These are phyloP conservation scores for Eunapius fragilis DNA, from an alignment of 37 sponge, comb jelly and placozoan genomes.

Conservation along the genomic window DNA sequence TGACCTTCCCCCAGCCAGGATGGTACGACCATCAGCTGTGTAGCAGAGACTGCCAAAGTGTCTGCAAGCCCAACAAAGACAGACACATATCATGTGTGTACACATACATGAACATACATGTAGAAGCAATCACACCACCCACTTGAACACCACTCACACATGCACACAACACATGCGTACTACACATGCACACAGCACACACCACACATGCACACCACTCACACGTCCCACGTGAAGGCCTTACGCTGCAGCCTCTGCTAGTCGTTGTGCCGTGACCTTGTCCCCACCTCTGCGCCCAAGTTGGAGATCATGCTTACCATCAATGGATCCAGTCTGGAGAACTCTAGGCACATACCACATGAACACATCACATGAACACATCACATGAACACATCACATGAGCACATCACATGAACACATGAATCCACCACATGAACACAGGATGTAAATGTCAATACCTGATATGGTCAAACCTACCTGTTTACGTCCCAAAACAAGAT, in stretches of 20 bases:
- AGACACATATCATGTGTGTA: slow-evolving; percentile 9
- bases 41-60: slow-evolving; percentile 88
- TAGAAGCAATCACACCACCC: too few relatives aligned
- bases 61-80: slow-evolving; percentile 4
- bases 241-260: slow-evolving; percentile 54
- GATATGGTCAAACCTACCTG: background rate
- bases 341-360: slow-evolving; percentile 16
- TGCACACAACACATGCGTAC: background rate
- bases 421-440: background rate
- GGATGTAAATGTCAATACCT: too few relatives aligned
- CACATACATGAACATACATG: slow-evolving; percentile 25
- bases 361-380: too few relatives aligned
- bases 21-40: slow-evolving; percentile 83
- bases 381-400: too few relatives aligned
- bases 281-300: slow-evolving; percentile 83
- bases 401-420: too few relatives aligned
- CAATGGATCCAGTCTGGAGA: slow-evolving; percentile 81
- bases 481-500: slow-evolving; percentile 83
- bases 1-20: slow-evolving; percentile 96
- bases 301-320: slow-evolving; percentile 83
- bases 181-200: too few relatives aligned
- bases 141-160: slow-evolving; percentile 11
- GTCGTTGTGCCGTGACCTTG: slow-evolving; percentile 78
- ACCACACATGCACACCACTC: too few relatives aligned
- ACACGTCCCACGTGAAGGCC: slow-evolving; percentile 8